Percentiles rank a stretch among this genome's conserved stretches.
These are phyloP conservation scores for Cranoglanis bouderius DNA, from an alignment of 2,113 vertebrate genomes.

Conservation along the genomic window DNA sequence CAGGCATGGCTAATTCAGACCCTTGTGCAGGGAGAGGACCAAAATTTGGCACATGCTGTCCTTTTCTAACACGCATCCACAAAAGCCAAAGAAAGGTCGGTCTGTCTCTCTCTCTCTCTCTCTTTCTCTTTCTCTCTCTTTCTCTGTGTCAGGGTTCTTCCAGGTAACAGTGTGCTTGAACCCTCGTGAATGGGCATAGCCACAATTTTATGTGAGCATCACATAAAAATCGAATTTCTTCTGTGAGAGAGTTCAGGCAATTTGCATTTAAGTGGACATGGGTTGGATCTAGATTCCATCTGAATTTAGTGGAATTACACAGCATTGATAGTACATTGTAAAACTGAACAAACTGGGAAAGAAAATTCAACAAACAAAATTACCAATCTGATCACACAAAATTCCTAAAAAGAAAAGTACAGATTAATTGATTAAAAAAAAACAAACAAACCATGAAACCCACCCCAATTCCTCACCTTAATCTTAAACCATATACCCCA, in stretches of 20 bases:
- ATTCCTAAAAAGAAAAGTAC: background rate
- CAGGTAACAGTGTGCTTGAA: background rate
- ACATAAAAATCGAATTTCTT: conserved; percentile 3
- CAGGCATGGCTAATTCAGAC: background rate
- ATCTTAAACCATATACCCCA: background rate
- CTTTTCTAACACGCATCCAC: conserved; percentile 25
- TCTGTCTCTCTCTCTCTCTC: conserved; percentile 1
- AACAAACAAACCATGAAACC: background rate
- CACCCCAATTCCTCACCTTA: background rate
- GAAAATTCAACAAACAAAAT: background rate
- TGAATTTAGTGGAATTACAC: background rate
- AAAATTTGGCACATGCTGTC: conserved; percentile 5
- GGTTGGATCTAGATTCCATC: background rate
- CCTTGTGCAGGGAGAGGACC: background rate
- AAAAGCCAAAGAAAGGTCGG: conserved; percentile 22
- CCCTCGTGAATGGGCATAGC: background rate
- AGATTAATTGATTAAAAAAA: background rate
- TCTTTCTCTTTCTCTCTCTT: background rate
- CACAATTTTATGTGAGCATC: background rate
- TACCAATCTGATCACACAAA: background rate
- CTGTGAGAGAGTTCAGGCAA: background rate
- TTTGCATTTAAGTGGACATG: background rate
- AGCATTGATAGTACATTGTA: background rate
- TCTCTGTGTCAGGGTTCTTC: background rate
- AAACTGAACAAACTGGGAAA: background rate